Evolutionary conservation across 2,797 vertebrate genomes (phyloP).

Genomic region (Vireo griseus): DNA sequence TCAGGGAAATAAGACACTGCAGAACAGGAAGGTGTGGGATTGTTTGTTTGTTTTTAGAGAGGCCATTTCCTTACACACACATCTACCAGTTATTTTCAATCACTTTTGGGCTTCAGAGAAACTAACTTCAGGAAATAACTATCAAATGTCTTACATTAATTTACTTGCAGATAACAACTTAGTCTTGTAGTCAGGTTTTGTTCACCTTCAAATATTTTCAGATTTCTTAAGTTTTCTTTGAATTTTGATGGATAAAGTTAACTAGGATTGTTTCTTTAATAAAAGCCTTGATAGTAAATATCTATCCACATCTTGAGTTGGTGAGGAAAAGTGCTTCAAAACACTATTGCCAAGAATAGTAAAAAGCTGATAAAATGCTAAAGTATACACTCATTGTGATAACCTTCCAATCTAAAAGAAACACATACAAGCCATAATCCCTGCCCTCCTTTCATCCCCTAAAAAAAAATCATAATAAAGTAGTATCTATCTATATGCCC

Average conservation of each 20-base stretch:
- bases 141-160: not conserved
- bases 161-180: not conserved
- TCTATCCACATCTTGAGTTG: not conserved
- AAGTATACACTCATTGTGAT: not conserved
- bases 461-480: not conserved
- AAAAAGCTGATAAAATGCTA: not conserved
- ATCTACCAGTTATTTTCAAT: not conserved
- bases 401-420: not conserved
- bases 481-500: not conserved
- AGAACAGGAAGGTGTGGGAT: slow-evolving; percentile 30
- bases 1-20: not conserved
- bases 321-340: not conserved
- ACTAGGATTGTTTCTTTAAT: not conserved
- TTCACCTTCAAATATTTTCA: not conserved
- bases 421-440: not conserved
- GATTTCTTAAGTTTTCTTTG: not conserved
- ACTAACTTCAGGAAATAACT: slow-evolving; percentile 32
- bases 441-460: fast-evolving
- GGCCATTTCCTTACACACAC: not conserved
- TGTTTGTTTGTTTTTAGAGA: slow-evolving; percentile 30
- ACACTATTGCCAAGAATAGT: not conserved
- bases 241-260: not conserved
- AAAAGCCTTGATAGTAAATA: not conserved
- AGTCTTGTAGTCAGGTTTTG: not conserved
- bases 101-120: not conserved